Evolutionary conservation across 2,888 invertebrate genomes (phyloP), one percentile per base, ranked within the genome.

Genomic region (Suillia variegata): DNA sequence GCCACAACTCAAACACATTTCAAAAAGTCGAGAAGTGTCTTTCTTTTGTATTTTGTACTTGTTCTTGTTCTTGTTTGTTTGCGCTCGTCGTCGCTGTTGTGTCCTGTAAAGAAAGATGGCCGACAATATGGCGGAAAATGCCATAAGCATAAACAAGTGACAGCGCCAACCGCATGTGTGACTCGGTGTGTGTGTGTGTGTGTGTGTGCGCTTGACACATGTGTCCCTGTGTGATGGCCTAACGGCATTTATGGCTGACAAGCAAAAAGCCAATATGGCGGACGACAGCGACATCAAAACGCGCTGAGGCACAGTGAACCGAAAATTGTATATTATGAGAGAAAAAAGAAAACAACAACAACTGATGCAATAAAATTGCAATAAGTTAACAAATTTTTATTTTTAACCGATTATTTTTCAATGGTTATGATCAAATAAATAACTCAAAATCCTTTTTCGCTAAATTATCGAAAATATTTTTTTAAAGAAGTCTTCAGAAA

Each of bases 241-340:
- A 72, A 72, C 73, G 71, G 71, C 66, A 71, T 74, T 74, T 74
- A 65, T 67, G 74, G 74, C 73, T 65, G 71, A 73, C 68, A 64
- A 66, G 65, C 59, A 67, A 70, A 70, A 75, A 70, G 68, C 70
- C 68, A 67, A 64, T 70, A 75, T 65, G 63, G n/a, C 54, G 38
- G 49, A 26, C 22, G 24, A 50, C n/a, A 20, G 38, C 18, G 17
- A 8, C 18, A 22, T 13, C 38, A 38, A 38, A 10, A 38, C 6
- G 6, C 12, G 31, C 31, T 8, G 31, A 6, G 31, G 31, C 31
- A 31, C 6, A 8, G 12, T 8, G 6, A 31, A 31, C 31, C 31
- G 6, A n/a, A n/a, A n/a, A n/a, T n/a, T n/a, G 6, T 8, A 31
- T 12, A 31, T 58, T 57, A 52, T 62, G 62, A 62, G 58, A 63